A percentile compares a stretch with the other conserved stretches of the same genome.
Evolutionary conservation across 2,888 invertebrate species (phyloP).

Genomic region (Linnaemya vulpina): DNA sequence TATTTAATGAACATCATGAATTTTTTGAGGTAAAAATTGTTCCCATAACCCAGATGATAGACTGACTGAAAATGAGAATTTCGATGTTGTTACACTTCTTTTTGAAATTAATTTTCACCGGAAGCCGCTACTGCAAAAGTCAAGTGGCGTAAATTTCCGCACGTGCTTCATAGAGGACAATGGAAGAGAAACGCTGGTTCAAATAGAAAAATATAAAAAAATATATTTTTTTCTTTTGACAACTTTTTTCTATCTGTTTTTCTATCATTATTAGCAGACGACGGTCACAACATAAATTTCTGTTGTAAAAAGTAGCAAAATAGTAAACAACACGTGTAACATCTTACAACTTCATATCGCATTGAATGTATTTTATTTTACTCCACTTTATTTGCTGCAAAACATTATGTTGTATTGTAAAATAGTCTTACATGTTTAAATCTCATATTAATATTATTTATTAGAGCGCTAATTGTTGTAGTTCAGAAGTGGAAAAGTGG

Average conservation of each 20-base stretch:
- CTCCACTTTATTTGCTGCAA: background rate
- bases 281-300: constrained; percentile 35
- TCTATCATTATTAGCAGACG: constrained; percentile 16
- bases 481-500: constrained; percentile 47
- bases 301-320: constrained; percentile 48
- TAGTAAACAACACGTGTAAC: constrained; percentile 67
- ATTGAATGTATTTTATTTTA: constrained; percentile 50
- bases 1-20: background rate
- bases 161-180: constrained; percentile 72
- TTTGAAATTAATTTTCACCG: constrained; percentile 43
- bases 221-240: constrained; percentile 1
- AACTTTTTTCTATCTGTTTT: constrained; percentile 26
- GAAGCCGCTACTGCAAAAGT: constrained; percentile 77
- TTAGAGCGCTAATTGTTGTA: constrained; percentile 77
- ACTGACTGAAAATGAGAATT: background rate
- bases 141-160: constrained; percentile 80
- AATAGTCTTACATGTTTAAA: constrained; percentile 68
- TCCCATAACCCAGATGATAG: constrained; percentile 23
- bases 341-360: constrained; percentile 59
- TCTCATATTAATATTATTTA: constrained; percentile 77
- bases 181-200: constrained; percentile 20
- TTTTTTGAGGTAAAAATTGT: background rate
- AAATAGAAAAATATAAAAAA: constrained; percentile 6
- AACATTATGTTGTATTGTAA: constrained; percentile 21
- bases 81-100: constrained; percentile 11